Evolutionary conservation across 2,888 invertebrate species (phyloP).

Genomic region (Apodemia mormo): DNA sequence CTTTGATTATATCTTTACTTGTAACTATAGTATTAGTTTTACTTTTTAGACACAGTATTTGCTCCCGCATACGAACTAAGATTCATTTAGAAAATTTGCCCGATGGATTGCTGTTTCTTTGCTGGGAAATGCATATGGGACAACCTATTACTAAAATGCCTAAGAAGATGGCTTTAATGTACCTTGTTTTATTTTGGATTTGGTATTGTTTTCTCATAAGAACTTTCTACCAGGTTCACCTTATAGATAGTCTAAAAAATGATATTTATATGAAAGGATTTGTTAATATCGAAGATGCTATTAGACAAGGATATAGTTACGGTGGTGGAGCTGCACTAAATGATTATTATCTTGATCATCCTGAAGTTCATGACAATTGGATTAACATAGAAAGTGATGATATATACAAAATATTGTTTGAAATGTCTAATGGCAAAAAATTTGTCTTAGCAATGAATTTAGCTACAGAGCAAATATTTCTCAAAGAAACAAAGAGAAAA

Average conservation of each 20-base stretch:
- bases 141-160: constrained; percentile 52
- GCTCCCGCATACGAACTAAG: constrained; percentile 26
- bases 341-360: constrained; percentile 58
- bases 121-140: constrained; percentile 57
- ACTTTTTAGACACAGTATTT: constrained; percentile 46
- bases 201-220: constrained; percentile 63
- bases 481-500: constrained; percentile 25
- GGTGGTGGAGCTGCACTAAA: constrained; percentile 59
- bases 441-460: constrained; percentile 59
- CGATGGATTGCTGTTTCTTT: constrained; percentile 41
- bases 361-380: constrained; percentile 55
- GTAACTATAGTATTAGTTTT: constrained; percentile 48
- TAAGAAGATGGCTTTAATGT: constrained; percentile 46
- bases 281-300: constrained; percentile 55
- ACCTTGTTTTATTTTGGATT: constrained; percentile 57
- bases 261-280: constrained; percentile 52
- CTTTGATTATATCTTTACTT: constrained; percentile 49
- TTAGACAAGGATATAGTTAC: constrained; percentile 51
- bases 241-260: constrained; percentile 60
- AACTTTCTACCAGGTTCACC: constrained; percentile 62
- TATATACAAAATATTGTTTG: constrained; percentile 45
- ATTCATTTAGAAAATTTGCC: constrained; percentile 27
- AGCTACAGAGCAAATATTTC: constrained; percentile 37
- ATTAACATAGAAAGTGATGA: constrained; percentile 45
- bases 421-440: constrained; percentile 51